Percentiles rank a stretch among this genome's conserved stretches.
These are phyloP conservation scores for Onthophagus sagittarius DNA, from an alignment of 2,888 invertebrate genomes.

Conservation along the genomic window DNA sequence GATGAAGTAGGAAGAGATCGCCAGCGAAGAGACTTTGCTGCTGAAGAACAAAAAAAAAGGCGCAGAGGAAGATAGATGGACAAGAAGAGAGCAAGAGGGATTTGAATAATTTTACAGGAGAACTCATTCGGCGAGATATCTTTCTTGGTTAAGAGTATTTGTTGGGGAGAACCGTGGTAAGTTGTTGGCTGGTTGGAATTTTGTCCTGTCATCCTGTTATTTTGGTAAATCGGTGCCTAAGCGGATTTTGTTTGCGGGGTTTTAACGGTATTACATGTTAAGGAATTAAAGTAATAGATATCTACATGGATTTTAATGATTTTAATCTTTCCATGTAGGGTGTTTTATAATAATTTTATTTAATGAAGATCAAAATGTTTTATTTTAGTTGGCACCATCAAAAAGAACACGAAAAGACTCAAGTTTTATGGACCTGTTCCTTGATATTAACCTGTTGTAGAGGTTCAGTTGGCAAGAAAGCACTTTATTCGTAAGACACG, in stretches of 20 bases:
- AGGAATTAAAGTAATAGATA: not conserved
- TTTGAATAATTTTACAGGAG: constrained; percentile 12
- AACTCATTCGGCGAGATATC: not conserved
- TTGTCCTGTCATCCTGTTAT: constrained; percentile 1
- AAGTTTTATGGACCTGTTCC: not conserved
- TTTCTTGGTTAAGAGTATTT: not conserved
- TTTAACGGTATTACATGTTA: not conserved
- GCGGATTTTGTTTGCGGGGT: constrained; percentile 8
- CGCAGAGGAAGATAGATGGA: not conserved
- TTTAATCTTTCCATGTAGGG: no score
- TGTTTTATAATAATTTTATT: no score
- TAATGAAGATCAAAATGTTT: no score
- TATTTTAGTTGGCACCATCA: no score
- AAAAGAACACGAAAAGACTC: not conserved
- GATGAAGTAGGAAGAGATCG: not conserved
- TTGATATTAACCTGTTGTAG: not conserved
- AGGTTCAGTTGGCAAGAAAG: not conserved
- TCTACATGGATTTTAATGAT: not conserved
- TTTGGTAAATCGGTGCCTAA: not conserved
- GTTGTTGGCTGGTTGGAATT: not conserved
- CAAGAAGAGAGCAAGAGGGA: not conserved
- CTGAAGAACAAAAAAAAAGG: not conserved
- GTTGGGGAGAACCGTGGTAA: not conserved
- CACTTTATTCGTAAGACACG: not conserved
- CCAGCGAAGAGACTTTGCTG: not conserved